phyloP scores from a whole-genome alignment of 2,888 invertebrate genomes.

The Dermolepida albohirtum region DNA sequence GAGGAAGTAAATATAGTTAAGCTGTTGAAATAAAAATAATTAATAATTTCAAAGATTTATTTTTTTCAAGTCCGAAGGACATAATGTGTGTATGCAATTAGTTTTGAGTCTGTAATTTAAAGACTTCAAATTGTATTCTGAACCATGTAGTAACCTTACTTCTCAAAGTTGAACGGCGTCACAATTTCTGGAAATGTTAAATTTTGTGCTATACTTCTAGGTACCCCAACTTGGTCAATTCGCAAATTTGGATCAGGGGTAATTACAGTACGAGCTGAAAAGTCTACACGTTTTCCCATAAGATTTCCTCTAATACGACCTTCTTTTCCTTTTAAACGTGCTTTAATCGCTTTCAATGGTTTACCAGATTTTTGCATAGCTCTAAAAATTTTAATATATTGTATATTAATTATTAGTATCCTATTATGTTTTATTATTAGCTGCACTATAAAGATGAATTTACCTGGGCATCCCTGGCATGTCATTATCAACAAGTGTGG shows the following conservation, averaged over 20 bases:
- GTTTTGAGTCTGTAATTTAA: too few relatives aligned
- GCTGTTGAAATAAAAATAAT: too few relatives aligned
- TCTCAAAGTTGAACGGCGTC: constrained; percentile 98
- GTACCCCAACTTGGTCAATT: constrained; percentile 98
- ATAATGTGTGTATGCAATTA: too few relatives aligned
- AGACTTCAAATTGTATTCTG: too few relatives aligned
- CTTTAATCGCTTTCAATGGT: constrained; percentile 97
- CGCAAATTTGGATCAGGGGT: constrained; percentile 95
- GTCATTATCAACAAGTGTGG: constrained; percentile 98
- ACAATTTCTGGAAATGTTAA: constrained; percentile 99
- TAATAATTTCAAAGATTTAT: too few relatives aligned
- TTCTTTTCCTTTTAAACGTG: constrained; percentile 97
- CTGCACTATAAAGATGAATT: constrained; percentile 39
- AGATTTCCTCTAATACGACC: constrained; percentile 98
- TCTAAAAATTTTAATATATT: constrained; percentile 66
- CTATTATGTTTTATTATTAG: too few relatives aligned
- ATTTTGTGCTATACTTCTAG: constrained; percentile 98
- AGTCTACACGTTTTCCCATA: constrained; percentile 99
- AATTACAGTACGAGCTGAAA: constrained; percentile 98
- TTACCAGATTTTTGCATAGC: constrained; percentile 99
- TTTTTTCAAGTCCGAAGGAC: too few relatives aligned
- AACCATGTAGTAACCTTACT: constrained; percentile 65
- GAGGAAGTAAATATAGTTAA: too few relatives aligned
- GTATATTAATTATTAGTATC: neutral
- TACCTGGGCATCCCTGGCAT: constrained; percentile 96